Conservation (phyloP, 30 jellyfish, hydroid and myxozoan genomes). For the Morbakka virulenta region DNA sequence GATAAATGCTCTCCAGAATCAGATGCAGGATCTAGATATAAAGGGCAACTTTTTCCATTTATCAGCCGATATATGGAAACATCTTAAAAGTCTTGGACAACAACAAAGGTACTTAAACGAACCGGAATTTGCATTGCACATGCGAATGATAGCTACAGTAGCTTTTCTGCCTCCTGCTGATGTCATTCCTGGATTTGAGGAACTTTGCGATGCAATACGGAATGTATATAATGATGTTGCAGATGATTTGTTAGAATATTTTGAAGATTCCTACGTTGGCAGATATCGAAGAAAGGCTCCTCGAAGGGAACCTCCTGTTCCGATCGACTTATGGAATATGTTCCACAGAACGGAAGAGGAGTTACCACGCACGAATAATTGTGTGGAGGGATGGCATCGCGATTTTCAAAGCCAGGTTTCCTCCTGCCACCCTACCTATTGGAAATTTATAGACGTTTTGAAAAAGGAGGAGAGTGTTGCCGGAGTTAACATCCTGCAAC, state of each 20-base stretch:
- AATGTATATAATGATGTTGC: too few relatives aligned
- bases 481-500: too few relatives aligned
- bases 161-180: neutral
- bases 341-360: slow-evolving; percentile 30
- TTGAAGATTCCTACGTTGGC: too few relatives aligned
- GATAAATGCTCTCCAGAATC: too few relatives aligned
- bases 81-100: neutral
- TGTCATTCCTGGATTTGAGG: neutral
- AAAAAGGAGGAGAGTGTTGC: neutral
- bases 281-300: slow-evolving; percentile 39
- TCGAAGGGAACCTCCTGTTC: slow-evolving; percentile 29
- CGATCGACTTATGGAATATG: too few relatives aligned
- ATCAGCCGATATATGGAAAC: neutral
- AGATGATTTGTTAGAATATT: too few relatives aligned
- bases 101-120: neutral
- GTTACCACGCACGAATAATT: slow-evolving; percentile 25
- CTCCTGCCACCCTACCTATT: slow-evolving; percentile 38
- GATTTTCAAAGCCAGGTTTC: too few relatives aligned
- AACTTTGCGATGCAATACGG: neutral
- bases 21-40: slow-evolving; percentile 1
- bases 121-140: slow-evolving; percentile 20
- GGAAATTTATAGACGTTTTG: slow-evolving; percentile 22
- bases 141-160: neutral
- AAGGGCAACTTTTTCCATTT: slow-evolving; percentile 9
- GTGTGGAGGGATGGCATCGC: too few relatives aligned